Evolutionary conservation across 2,113 vertebrate species (phyloP).

Genomic region (Pao palembangensis): DNA sequence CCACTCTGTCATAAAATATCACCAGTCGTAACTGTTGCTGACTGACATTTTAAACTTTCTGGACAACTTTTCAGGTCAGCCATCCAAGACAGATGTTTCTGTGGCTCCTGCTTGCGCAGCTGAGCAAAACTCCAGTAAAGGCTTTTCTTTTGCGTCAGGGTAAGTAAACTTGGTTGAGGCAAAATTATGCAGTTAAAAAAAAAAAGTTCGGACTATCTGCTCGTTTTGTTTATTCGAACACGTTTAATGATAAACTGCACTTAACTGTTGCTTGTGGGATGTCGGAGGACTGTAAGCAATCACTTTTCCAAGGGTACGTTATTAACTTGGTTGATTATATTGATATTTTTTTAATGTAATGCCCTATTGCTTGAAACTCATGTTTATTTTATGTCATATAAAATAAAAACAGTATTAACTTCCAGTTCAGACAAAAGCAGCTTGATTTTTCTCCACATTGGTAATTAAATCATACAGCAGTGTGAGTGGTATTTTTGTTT

Average conservation of each 20-base stretch:
- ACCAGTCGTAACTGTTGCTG: neutral
- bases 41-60: conserved; percentile 1
- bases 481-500: neutral
- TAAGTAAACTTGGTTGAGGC: conserved; percentile 63
- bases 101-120: conserved; percentile 58
- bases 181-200: neutral
- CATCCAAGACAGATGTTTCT: conserved; percentile 69
- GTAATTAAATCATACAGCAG: neutral
- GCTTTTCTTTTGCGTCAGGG: conserved; percentile 78
- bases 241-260: no score
- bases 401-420: neutral
- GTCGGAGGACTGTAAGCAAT: no score
- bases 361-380: no score
- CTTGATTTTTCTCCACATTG: neutral
- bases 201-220: no score
- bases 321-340: no score
- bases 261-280: no score
- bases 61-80: conserved; percentile 49
- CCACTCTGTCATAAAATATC: neutral
- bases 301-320: no score
- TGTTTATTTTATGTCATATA: no score
- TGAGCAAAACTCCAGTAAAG: conserved; percentile 75
- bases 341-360: no score
- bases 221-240: no score
- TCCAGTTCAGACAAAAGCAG: neutral